phyloP scores from a whole-genome alignment of 2,888 invertebrate genomes.

The Eumerus sabulonum region DNA sequence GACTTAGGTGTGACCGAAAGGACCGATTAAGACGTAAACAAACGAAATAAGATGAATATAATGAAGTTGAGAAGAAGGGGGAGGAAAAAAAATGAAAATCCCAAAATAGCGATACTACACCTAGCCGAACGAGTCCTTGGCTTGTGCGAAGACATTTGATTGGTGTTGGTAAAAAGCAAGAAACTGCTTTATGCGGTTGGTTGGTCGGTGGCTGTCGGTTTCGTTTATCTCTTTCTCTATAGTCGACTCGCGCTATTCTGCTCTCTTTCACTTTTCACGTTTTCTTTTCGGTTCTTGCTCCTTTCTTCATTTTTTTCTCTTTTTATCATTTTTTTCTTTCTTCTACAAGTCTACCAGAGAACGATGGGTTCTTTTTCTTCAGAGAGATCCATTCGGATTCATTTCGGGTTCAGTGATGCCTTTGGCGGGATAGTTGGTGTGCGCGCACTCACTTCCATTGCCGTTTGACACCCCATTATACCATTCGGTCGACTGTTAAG shows the following conservation, averaged over 20 bases:
- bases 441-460: conserved; percentile 40
- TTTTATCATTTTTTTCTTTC: conserved; percentile 24
- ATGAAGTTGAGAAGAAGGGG: neutral
- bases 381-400: neutral
- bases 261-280: conserved; percentile 19
- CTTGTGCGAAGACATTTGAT: conserved; percentile 51
- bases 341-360: conserved; percentile 30
- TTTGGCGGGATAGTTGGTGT: conserved; percentile 16
- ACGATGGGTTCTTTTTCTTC: conserved; percentile 35
- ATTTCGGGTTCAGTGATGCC: conserved; percentile 9
- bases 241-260: conserved; percentile 6
- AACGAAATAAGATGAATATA: no score
- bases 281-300: conserved; percentile 11
- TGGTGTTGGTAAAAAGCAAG: conserved; percentile 59
- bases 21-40: no score
- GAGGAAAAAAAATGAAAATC: neutral
- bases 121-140: conserved; percentile 34
- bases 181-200: conserved; percentile 60
- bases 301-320: conserved; percentile 25
- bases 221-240: conserved; percentile 39
- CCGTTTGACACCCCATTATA: neutral
- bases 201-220: conserved; percentile 54
- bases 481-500: neutral
- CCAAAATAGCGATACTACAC: conserved; percentile 32
- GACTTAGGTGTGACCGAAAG: no score